Conservation (phyloP, 2,888 invertebrate genomes). For the Fragum sueziense region DNA sequence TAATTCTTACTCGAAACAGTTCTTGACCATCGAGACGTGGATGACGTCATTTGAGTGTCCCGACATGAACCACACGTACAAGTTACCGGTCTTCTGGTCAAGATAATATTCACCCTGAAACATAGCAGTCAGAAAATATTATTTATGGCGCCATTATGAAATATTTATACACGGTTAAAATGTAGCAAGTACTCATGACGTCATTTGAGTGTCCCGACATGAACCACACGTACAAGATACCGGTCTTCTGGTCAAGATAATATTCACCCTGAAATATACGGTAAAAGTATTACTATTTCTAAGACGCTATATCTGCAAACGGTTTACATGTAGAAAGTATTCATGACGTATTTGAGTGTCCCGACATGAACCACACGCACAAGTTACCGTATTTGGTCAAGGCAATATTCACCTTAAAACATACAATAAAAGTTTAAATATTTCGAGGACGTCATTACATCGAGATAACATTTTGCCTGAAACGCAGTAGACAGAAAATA, state of each 20-base stretch:
- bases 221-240: slow-evolving; percentile 68
- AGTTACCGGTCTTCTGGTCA: slow-evolving; percentile 59
- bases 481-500: not conserved
- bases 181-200: too few species aligned
- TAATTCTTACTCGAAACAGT: slow-evolving; percentile 6
- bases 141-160: not conserved
- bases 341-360: not conserved
- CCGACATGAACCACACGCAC: slow-evolving; percentile 62
- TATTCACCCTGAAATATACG: slow-evolving; percentile 66
- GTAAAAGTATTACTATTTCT: too few species aligned
- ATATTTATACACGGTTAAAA: too few species aligned
- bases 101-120: slow-evolving; percentile 69
- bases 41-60: not conserved
- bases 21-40: not conserved
- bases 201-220: not conserved
- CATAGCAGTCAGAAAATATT: not conserved
- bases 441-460: too few species aligned
- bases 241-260: slow-evolving; percentile 62
- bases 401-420: slow-evolving; percentile 71
- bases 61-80: slow-evolving; percentile 64
- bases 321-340: too few species aligned
- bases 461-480: too few species aligned
- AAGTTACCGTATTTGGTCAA: slow-evolving; percentile 64
- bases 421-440: too few species aligned
- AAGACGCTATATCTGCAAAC: too few species aligned